Conservation (phyloP, 2,797 vertebrate species). For the Sebastes jordani region DNA sequence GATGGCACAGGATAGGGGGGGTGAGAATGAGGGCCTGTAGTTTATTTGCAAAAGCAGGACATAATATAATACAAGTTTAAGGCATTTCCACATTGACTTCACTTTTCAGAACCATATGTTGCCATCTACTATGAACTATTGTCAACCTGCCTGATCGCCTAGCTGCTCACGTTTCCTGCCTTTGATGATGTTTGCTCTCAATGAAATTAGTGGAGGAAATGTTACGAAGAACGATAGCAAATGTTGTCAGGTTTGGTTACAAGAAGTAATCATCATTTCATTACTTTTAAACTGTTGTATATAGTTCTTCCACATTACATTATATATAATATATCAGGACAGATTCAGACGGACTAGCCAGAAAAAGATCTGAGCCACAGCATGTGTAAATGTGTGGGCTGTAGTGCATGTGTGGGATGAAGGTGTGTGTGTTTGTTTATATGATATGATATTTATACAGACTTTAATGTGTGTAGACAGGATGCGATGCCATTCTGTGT, state of each 20-base stretch:
- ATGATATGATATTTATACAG: neutral
- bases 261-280: too few relatives aligned
- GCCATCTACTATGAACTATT: neutral
- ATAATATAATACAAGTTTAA: too few relatives aligned
- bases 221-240: neutral
- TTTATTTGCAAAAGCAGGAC: too few relatives aligned
- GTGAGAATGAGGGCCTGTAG: too few relatives aligned
- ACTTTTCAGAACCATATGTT: too few relatives aligned
- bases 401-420: neutral
- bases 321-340: neutral
- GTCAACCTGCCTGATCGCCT: neutral
- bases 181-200: neutral
- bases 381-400: neutral
- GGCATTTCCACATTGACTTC: too few relatives aligned
- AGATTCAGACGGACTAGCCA: neutral
- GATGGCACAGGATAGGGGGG: too few relatives aligned
- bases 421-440: neutral
- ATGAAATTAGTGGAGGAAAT: conserved; percentile 14
- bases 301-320: neutral
- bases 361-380: neutral
- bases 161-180: neutral
- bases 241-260: too few relatives aligned
- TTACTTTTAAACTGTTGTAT: too few relatives aligned
- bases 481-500: neutral
- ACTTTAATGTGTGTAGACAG: conserved; percentile 16